phyloP scores from a whole-genome alignment of 2,888 invertebrate species.

The Pediacus dermestoides region DNA sequence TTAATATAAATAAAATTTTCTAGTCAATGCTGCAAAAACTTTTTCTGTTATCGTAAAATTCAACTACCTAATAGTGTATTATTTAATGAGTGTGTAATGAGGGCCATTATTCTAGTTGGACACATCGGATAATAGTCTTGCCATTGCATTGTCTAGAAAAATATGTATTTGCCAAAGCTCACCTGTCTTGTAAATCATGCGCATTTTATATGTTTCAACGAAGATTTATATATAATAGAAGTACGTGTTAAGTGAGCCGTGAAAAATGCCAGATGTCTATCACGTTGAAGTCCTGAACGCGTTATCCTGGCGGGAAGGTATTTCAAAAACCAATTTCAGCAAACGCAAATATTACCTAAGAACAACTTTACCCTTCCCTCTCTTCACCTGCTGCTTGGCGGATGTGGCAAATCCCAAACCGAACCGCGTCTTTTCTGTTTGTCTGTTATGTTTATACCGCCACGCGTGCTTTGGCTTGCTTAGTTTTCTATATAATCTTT shows the following conservation, averaged over 20 bases:
- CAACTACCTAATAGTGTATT: too few species aligned
- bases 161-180: background rate
- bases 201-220: constrained; percentile 23
- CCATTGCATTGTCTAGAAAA: constrained; percentile 2
- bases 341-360: constrained; percentile 21
- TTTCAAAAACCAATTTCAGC: constrained; percentile 27
- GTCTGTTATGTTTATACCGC: constrained; percentile 1
- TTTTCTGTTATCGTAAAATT: too few species aligned
- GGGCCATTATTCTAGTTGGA: too few species aligned
- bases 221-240: constrained; percentile 27
- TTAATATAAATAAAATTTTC: too few species aligned
- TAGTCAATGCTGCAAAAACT: background rate
- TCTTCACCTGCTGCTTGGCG: constrained; percentile 5
- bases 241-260: constrained; percentile 33
- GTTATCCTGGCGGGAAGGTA: constrained; percentile 18
- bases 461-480: constrained; percentile 10
- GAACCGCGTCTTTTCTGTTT: constrained; percentile 6
- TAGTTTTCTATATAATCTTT: constrained; percentile 12
- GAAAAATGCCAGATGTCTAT: constrained; percentile 32
- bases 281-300: constrained; percentile 10
- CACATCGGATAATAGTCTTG: too few species aligned
- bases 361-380: constrained; percentile 6
- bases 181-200: constrained; percentile 23
- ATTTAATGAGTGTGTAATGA: too few species aligned
- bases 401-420: background rate